Conservation (phyloP, 30 jellyfish, hydroid and myxozoan species). For the Hydra vulgaris region DNA sequence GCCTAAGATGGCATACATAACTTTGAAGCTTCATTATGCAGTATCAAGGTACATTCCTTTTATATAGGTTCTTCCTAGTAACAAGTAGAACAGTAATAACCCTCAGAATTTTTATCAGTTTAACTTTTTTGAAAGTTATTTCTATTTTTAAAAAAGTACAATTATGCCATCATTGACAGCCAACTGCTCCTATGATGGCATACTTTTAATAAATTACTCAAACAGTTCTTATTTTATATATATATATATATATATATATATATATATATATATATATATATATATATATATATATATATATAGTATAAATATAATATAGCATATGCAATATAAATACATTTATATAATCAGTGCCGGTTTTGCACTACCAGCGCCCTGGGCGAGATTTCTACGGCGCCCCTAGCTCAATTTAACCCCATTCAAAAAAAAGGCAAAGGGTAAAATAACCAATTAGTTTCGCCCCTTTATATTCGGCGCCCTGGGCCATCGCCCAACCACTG, state of each 20-base stretch:
- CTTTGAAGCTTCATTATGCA: neutral
- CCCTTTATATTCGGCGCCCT: too few species aligned
- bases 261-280: too few species aligned
- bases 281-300: too few species aligned
- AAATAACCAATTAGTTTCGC: too few species aligned
- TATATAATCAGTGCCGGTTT: too few species aligned
- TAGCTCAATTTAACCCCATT: too few species aligned
- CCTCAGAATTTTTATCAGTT: neutral
- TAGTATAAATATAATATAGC: neutral
- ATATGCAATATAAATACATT: neutral
- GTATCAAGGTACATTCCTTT: neutral
- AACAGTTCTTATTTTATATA: neutral
- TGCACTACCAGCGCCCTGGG: too few species aligned
- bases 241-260: too few species aligned
- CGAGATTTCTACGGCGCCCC: too few species aligned
- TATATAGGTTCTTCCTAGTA: too few species aligned
- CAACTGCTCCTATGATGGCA: neutral
- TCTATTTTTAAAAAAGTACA: neutral
- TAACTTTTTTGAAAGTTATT: neutral
- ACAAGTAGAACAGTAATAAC: neutral
- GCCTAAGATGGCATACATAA: neutral
- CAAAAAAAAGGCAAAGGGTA: too few species aligned
- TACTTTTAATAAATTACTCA: neutral
- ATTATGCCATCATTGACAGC: neutral
- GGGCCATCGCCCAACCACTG: too few species aligned